A percentile compares a stretch with the other conserved stretches of the same genome.
These are phyloP conservation scores for Gymnoscelis rufifasciata DNA, from an alignment of 2,888 invertebrate genomes.

Conservation along the genomic window DNA sequence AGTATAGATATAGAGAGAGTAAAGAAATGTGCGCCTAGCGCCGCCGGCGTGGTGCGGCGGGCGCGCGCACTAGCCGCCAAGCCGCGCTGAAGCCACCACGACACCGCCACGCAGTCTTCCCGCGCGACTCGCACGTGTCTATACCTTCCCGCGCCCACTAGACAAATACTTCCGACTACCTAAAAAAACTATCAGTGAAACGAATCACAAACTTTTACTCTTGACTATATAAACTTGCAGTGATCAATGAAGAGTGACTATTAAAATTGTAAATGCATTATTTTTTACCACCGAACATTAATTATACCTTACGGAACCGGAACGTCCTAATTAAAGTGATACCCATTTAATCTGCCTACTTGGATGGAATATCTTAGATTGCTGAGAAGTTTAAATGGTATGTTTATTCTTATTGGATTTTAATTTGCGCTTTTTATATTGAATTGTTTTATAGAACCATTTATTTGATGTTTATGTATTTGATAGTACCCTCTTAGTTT, in stretches of 20 bases:
- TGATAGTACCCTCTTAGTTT: no score
- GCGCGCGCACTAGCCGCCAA: conserved; percentile 47
- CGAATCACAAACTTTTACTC: conserved; percentile 42
- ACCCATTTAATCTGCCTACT: conserved; percentile 41
- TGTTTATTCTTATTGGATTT: conserved; percentile 38
- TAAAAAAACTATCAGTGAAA: conserved; percentile 41
- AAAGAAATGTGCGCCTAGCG: conserved; percentile 42
- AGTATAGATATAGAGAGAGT: conserved; percentile 1
- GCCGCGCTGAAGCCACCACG: conserved; percentile 56
- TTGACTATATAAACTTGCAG: conserved; percentile 38
- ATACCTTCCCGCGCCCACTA: conserved; percentile 56
- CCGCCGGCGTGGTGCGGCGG: conserved; percentile 48
- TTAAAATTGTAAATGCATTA: conserved; percentile 65
- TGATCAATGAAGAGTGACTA: conserved; percentile 56
- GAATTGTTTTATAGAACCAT: no score
- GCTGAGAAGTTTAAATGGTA: conserved; percentile 65
- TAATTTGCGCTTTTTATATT: no score
- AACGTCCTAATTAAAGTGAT: conserved; percentile 64
- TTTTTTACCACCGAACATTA: conserved; percentile 66
- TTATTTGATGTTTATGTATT: no score
- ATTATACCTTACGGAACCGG: conserved; percentile 68
- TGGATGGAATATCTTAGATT: conserved; percentile 56
- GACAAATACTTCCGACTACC: conserved; percentile 38
- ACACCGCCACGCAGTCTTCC: conserved; percentile 77
- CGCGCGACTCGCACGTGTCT: conserved; percentile 76